phyloP scores from a whole-genome alignment of 2,888 invertebrate genomes.

The Seira musarum region DNA sequence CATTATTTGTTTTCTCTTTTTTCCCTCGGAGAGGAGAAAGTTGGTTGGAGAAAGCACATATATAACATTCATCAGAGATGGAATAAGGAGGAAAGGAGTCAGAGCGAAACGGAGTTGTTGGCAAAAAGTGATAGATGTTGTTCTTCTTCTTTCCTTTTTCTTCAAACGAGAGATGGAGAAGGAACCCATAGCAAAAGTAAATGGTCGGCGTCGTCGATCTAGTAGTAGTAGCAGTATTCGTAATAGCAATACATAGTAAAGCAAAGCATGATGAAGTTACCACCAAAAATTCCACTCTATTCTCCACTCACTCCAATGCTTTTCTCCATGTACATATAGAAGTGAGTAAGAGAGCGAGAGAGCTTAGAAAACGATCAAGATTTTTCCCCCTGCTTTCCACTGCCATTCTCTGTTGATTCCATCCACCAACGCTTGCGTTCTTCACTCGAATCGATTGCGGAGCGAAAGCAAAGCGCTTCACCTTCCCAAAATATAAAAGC shows the following conservation, averaged over 20 bases:
- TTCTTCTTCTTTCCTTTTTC: too few relatives aligned
- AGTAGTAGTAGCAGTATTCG: too few relatives aligned
- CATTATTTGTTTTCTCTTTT: conserved; percentile 16
- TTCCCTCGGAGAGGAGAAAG: neutral
- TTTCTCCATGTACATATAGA: conserved; percentile 16
- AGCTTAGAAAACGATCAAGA: conserved; percentile 65
- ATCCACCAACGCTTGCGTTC: conserved; percentile 65
- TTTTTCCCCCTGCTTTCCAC: conserved; percentile 42
- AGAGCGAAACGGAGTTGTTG: neutral
- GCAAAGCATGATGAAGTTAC: conserved; percentile 12
- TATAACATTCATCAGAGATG: conserved; percentile 12
- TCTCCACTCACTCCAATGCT: neutral
- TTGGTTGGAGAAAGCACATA: too few relatives aligned
- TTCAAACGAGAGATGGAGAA: too few relatives aligned
- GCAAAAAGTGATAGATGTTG: conserved; percentile 10
- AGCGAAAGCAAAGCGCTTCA: conserved; percentile 41
- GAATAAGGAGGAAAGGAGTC: neutral
- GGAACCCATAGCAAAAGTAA: too few relatives aligned
- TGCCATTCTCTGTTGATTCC: conserved; percentile 63
- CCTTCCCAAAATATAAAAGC: neutral
- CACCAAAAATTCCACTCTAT: conserved; percentile 3
- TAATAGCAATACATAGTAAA: neutral
- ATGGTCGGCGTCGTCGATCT: too few relatives aligned
- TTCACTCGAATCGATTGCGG: conserved; percentile 66
- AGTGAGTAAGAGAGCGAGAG: too few relatives aligned